These are phyloP conservation scores for Andrena cerasifolii DNA, from an alignment of 1,140 invertebrate species.

Conservation along the genomic window DNA sequence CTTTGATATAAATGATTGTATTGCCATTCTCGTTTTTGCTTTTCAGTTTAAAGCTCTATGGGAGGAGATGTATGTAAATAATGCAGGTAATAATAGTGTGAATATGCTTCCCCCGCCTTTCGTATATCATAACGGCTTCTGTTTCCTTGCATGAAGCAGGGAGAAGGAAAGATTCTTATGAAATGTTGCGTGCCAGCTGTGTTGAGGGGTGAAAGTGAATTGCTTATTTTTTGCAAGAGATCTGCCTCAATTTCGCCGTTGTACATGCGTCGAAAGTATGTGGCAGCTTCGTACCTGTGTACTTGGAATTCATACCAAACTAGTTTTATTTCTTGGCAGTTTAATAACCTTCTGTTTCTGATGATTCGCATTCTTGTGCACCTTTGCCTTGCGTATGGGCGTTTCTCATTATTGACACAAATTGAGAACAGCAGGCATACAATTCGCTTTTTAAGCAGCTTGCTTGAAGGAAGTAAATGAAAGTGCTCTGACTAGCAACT, in stretches of 20 bases:
- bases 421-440: too few species aligned
- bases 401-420: too few species aligned
- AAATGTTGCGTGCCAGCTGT: constrained; percentile 2
- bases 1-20: not conserved
- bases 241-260: not conserved
- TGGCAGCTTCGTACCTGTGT: not conserved
- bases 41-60: not conserved
- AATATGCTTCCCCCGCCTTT: not conserved
- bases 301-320: not conserved
- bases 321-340: not conserved
- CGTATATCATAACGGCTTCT: not conserved
- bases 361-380: too few species aligned
- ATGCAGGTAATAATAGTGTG: not conserved
- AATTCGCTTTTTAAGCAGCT: too few species aligned
- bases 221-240: not conserved
- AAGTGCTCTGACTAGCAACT: too few species aligned
- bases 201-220: not conserved
- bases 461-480: too few species aligned
- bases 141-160: not conserved
- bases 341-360: too few species aligned
- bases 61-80: constrained; percentile 7
- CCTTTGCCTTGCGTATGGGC: too few species aligned
- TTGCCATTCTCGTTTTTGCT: constrained; percentile 3
- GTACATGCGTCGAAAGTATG: too few species aligned
- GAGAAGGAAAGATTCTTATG: not conserved